A percentile compares a stretch with the other conserved stretches of the same genome.
Conservation (phyloP, 2,888 invertebrate species). For the Xestia rhomboidea region DNA sequence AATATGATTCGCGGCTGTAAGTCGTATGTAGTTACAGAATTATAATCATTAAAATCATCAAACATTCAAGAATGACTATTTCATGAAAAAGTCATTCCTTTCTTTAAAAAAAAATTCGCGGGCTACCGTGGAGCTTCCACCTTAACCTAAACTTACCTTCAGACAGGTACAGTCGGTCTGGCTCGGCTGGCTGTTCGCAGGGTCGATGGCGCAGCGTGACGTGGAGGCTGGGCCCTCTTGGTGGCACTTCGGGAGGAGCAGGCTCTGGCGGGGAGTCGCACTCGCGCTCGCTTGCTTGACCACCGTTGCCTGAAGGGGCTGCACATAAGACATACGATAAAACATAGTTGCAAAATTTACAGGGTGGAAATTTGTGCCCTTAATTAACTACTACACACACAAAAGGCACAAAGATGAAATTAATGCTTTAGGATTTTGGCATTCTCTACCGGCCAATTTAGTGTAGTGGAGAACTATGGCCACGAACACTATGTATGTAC, state of each 20-base stretch:
- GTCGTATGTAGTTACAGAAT: no score
- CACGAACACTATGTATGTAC: not conserved
- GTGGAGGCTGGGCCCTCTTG: slow-evolving; percentile 95
- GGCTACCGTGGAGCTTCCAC: no score
- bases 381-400: not conserved
- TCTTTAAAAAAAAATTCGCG: no score
- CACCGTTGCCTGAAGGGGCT: slow-evolving; percentile 70
- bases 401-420: not conserved
- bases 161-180: slow-evolving; percentile 85
- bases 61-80: no score
- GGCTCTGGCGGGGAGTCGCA: slow-evolving; percentile 96
- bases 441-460: not conserved
- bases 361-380: not conserved
- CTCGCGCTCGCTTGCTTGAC: slow-evolving; percentile 88
- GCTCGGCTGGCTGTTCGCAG: slow-evolving; percentile 88
- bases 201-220: slow-evolving; percentile 90
- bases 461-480: not conserved
- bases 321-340: slow-evolving; percentile 1
- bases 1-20: no score
- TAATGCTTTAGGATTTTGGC: not conserved
- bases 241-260: slow-evolving; percentile 96
- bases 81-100: no score
- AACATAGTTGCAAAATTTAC: not conserved
- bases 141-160: slow-evolving; percentile 80
- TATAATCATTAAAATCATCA: no score